A percentile compares a stretch with the other conserved stretches of the same genome.
Evolutionary conservation across 2,888 invertebrate genomes (phyloP).

Genomic region (Caenorhabditis sp.): DNA sequence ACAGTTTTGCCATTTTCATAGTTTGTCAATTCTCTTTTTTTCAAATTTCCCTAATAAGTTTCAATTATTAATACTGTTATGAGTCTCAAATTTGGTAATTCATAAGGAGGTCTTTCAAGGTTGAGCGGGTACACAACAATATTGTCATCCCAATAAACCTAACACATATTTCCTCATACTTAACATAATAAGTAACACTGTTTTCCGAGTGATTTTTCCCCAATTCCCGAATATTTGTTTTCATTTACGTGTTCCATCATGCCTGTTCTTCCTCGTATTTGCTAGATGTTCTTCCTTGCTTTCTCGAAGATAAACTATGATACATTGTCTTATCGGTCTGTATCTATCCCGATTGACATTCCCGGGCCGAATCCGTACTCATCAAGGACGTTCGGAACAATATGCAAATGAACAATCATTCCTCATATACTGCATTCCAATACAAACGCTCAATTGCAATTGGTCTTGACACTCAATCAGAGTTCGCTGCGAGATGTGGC

Average conservation of each 20-base stretch:
- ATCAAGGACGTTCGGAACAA: constrained; percentile 9
- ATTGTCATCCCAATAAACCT: constrained; percentile 28
- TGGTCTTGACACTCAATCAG: no score
- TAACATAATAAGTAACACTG: background rate
- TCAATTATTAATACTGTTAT: background rate
- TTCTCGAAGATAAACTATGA: constrained; percentile 5
- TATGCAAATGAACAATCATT: background rate
- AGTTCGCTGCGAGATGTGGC: no score
- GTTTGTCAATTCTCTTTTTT: background rate
- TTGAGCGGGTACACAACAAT: constrained; percentile 31
- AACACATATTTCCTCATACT: background rate
- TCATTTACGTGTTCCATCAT: constrained; percentile 14
- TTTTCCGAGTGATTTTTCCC: constrained; percentile 28
- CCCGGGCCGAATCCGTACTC: background rate
- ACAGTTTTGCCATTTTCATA: constrained; percentile 78
- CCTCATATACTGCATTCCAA: background rate
- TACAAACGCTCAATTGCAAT: no score
- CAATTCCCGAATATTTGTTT: constrained; percentile 6
- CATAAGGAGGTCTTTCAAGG: background rate
- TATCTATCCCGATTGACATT: no score
- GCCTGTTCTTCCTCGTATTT: constrained; percentile 1
- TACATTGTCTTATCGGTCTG: constrained; percentile 9
- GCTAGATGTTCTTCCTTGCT: background rate
- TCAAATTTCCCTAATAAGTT: constrained; percentile 1
- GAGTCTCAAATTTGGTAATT: constrained; percentile 3